Percentiles rank a stretch among this genome's conserved stretches.
These are phyloP conservation scores for Drosophila nr. medialis DNA, from an alignment of 2,888 invertebrate species.

Conservation along the genomic window DNA sequence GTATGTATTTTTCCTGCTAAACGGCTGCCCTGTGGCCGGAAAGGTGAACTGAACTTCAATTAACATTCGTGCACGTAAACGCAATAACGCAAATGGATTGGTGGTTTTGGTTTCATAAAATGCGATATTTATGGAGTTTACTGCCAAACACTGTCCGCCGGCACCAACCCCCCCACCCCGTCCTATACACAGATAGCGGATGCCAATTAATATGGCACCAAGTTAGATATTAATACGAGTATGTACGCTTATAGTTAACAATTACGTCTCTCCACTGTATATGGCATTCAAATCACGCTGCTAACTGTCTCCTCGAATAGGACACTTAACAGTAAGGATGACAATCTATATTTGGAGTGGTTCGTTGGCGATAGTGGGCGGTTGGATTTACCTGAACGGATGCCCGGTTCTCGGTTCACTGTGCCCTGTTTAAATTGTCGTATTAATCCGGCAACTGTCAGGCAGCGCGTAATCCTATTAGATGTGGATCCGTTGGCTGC, in stretches of 20 bases:
- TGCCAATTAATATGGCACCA: slow-evolving; percentile 70
- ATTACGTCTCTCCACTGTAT: slow-evolving; percentile 49
- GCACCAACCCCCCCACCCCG: neutral
- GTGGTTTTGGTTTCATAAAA: slow-evolving; percentile 72
- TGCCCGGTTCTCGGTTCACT: neutral
- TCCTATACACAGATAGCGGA: slow-evolving; percentile 33
- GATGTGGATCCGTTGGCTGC: slow-evolving; percentile 48
- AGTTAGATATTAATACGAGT: slow-evolving; percentile 60
- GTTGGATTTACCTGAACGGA: slow-evolving; percentile 38
- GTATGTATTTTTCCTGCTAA: slow-evolving; percentile 8
- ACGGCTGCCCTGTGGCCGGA: slow-evolving; percentile 6
- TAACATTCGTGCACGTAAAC: slow-evolving; percentile 77
- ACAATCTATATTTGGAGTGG: neutral
- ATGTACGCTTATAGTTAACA: slow-evolving; percentile 55
- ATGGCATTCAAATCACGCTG: slow-evolving; percentile 43
- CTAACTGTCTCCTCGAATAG: slow-evolving; percentile 15
- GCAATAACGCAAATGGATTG: slow-evolving; percentile 81
- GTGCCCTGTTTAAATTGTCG: slow-evolving; percentile 46
- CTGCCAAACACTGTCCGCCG: slow-evolving; percentile 30
- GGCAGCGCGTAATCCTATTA: slow-evolving; percentile 73
- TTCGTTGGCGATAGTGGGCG: neutral
- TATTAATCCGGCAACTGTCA: slow-evolving; percentile 66
- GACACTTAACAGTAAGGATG: slow-evolving; percentile 25
- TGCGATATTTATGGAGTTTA: slow-evolving; percentile 76
- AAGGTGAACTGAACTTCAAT: slow-evolving; percentile 68